Evolutionary conservation across 2,113 vertebrate genomes (phyloP).

Genomic region (Leuciscus idus): DNA sequence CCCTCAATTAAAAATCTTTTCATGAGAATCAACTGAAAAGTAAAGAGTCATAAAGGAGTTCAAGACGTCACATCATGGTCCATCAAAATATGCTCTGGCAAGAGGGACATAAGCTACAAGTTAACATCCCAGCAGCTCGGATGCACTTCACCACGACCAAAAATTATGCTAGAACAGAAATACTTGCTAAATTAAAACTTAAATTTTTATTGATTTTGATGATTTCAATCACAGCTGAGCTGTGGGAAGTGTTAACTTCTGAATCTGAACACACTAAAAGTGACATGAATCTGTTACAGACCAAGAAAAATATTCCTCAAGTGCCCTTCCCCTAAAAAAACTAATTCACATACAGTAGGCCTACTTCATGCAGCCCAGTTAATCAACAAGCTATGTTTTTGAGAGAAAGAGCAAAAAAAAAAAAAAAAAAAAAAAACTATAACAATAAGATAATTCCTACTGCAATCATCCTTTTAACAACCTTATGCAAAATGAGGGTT

Average conservation of each 20-base stretch:
- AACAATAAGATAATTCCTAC: background rate
- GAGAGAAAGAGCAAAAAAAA: too few species aligned
- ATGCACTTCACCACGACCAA: too few species aligned
- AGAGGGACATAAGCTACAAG: too few species aligned
- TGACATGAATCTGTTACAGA: background rate
- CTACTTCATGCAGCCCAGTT: background rate
- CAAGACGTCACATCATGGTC: too few species aligned
- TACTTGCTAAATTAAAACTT: too few species aligned
- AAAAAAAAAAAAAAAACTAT: background rate
- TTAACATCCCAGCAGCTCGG: too few species aligned
- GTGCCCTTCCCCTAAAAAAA: background rate
- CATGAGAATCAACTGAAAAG: too few species aligned
- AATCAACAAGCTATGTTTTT: background rate
- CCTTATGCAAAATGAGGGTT: background rate
- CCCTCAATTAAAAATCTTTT: too few species aligned
- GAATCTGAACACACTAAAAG: slow-evolving; percentile 7
- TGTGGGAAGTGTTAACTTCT: background rate
- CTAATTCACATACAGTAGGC: background rate
- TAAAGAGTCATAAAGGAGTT: too few species aligned
- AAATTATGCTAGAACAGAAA: too few species aligned
- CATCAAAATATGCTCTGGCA: too few species aligned
- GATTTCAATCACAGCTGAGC: background rate
- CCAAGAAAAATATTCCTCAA: slow-evolving; percentile 7
- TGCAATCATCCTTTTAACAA: background rate
- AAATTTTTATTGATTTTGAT: background rate